Evolutionary conservation across 2,113 vertebrate species (phyloP).

Genomic region (Excalfactoria chinensis): DNA sequence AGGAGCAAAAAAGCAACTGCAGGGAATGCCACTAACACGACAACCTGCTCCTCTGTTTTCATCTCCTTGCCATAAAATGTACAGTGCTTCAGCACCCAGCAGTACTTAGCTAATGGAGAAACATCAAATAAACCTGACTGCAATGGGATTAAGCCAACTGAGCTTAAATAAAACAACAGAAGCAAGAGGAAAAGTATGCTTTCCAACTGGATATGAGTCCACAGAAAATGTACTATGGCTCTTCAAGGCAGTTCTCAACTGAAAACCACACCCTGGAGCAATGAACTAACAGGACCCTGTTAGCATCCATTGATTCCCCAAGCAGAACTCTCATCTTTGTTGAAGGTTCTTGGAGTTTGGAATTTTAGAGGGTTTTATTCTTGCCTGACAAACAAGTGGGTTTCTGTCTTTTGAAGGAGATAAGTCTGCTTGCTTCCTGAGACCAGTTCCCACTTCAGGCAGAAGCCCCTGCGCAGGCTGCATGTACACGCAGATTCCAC

Average conservation of each 20-base stretch:
- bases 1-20: not conserved
- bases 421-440: not conserved
- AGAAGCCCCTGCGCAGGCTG: not conserved
- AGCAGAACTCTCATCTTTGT: not conserved
- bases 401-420: not conserved
- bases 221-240: not conserved
- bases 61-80: not conserved
- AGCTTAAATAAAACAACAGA: constrained; percentile 15
- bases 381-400: not conserved
- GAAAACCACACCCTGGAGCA: not conserved
- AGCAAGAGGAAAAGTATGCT: not conserved
- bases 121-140: not conserved
- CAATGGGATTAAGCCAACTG: not conserved
- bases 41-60: not conserved
- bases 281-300: not conserved
- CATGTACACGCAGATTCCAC: constrained; percentile 2
- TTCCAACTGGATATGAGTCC: not conserved
- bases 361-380: not conserved
- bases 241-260: not conserved
- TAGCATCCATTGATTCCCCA: not conserved
- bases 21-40: not conserved
- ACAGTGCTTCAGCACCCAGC: constrained; percentile 10
- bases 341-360: not conserved
- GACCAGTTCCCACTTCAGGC: not conserved
- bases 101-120: not conserved